Base-by-base conservation (phyloP, 2,888 invertebrate species). In the Agriotes lineatus region DNA sequence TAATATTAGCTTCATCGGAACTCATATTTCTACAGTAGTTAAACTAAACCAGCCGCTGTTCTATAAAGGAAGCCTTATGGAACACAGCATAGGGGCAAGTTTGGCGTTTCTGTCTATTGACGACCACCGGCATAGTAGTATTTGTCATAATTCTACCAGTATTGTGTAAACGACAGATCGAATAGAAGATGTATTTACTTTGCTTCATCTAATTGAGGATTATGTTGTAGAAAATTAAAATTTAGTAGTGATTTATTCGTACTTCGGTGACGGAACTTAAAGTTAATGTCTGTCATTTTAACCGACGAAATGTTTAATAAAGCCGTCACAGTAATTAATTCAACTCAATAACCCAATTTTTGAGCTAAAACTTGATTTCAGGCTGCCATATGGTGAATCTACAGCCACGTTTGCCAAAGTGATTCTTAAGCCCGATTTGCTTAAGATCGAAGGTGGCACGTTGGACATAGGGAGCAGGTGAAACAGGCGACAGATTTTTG, bases 101-200 rank as follows among this genome's bases (percentile, higher is more conserved):
- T 67, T 63, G 20, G 67, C 39, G 35, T 56, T 45, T 6, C 1
- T 22, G 25, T 14, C 22, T 14, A 30, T 66, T 33, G 39, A 45
- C 74, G 74, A 76, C 76, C 76, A 76, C 76, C 76, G 71, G 74
- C 76, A 72, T 68, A 67, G 76, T 58, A 64, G 67, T 73, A 76
- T 76, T 76, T 76, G 73, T 76, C 74, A 76, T 75, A 74, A 75
- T 75, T 75, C 72, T 70, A 56, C 54, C 37, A 58, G 65, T 58
- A 72, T 72, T 72, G 68, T 72, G 44, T 64, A 58, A 52, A 37
- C 12, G 61, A 60, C 64, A 48, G 35, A 37, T 18, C n/a, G 16
- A 25, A 45, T 48, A 62, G 33, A 60, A 65, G 60, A 72, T 18
- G 45, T 42, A 68, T 70, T 59, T 57, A 50, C 59, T 25, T 52